Evolutionary conservation across 2,797 vertebrate genomes (phyloP), one percentile per base, ranked within the genome.

Genomic region (Argyrosomus regius): DNA sequence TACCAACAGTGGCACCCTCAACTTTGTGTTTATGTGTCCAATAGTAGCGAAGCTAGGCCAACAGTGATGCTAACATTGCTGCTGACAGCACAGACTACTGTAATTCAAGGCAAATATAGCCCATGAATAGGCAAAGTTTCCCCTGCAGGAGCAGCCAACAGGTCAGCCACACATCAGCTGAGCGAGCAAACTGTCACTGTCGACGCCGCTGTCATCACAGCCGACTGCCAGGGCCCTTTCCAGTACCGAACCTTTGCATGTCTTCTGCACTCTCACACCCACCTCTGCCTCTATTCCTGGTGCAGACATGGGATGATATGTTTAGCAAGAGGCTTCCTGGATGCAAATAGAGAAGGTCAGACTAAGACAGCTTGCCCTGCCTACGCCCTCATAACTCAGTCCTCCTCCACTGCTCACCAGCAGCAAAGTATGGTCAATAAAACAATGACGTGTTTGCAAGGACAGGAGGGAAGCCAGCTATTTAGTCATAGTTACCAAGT

Each of bases 291-390:
- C 90, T 90, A 89, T 92, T 91, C 87, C 79, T 86, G 83, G 77
- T 83, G 75, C 83, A 80, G 82, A 86, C 83, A 88, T 59, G 71
- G 81, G 72, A 75, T n/a, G 85, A 82, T 91, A 91, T 88, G 88
- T 93, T 90, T 90, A 93, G 88, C 88, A 57, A 81, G 80, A 72
- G 77, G 74, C 78, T 88, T 83, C 83, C 83, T 75, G 78, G 83
- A 88, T 88, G 85, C 88, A 92, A 92, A 93, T 78, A 90, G 89
- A 91, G 83, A 90, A 91, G 91, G 90, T 91, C 89, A 91, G 87
- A 80, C 80, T 73, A 31, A 80, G 75, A 75, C 26, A 45, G 76
- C 58, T 50, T 75, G 50, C 77, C 66, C 81, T 75, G 81, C 75
- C 26, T 46, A 31, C 54, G 20, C 77, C 46, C 62, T 75, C 75